Base-by-base conservation (phyloP, 1,140 invertebrate genomes). In the Hestina assimilis region DNA sequence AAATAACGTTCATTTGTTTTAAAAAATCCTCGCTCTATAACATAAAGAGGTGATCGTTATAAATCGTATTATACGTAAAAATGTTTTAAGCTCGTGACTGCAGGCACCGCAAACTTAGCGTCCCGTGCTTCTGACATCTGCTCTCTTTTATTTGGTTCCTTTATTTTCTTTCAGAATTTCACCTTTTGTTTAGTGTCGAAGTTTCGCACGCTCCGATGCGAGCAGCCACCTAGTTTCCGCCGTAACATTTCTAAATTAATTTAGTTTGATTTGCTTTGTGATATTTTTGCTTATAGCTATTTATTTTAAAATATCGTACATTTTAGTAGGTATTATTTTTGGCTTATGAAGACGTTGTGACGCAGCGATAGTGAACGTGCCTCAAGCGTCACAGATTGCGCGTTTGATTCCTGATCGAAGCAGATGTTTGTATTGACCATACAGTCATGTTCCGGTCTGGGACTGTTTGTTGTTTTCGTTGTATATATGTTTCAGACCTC, bases 131-230 rank as follows among this genome's bases (percentile, higher is more conserved):
- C 53, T 69, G 72, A 72, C 69, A 64, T 72, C 54, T 69, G 66
- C 41, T 65, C 60, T 73, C 61, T 75, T 75, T 66, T 67, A 65
- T 60, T 71, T 72, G 52, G 35, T 64, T 47, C 62, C 52, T 76
- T 67, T 73, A 73, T 74, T 78, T 80, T 65, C 66, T 70, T 75
- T 69, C 62, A 66, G 64, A 67, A 63, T 62, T 75, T 45, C 41
- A 57, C 43, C 60, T 63, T 66, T 78, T 74, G 63, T 80, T 62
- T 55, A 54, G 52, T 58, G 59, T 69, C 60, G 58, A 67, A 57
- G 57, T 60, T 67, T 60, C 56, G 28, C 58, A 24, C 62, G 48
- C 53, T 41, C 20, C 43, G 41, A 53, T 41, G 52, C 47, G 14
- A 41, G 17, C 45, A 48, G 41, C 42, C 42, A 58, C 55, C 46